Conservation (phyloP, 2,113 vertebrate species). For the Terrapene triunguis region DNA sequence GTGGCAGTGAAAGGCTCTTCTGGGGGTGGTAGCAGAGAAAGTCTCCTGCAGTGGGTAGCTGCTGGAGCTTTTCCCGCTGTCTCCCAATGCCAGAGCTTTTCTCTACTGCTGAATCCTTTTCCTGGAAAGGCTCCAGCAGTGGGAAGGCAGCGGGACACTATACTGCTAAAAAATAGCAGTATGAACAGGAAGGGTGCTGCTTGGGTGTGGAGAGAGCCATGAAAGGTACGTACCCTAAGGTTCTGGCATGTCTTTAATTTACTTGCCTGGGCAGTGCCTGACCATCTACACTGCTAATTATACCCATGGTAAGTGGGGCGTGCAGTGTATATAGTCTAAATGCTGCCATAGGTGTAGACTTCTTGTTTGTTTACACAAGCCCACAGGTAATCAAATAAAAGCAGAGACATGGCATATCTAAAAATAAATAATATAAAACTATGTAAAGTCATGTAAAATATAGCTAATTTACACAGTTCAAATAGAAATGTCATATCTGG, state of each 20-base stretch:
- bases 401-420: not conserved
- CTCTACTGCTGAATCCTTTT: too few relatives aligned
- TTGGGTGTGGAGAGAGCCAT: not conserved
- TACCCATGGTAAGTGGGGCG: not conserved
- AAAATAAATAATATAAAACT: not conserved
- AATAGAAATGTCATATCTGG: conserved; percentile 6
- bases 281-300: not conserved
- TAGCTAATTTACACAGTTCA: not conserved
- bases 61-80: not conserved
- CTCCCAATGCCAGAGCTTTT: not conserved
- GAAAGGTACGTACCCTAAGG: not conserved
- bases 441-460: not conserved
- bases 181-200: not conserved
- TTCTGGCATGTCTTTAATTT: not conserved
- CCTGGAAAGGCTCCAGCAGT: too few relatives aligned
- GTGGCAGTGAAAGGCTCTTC: not conserved
- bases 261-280: not conserved
- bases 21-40: not conserved
- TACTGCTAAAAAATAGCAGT: too few relatives aligned
- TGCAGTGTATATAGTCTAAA: not conserved
- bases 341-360: not conserved
- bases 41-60: not conserved
- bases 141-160: too few relatives aligned
- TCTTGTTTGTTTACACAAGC: too few relatives aligned
- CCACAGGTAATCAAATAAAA: not conserved